These are phyloP conservation scores for Ceratina australensis DNA, from an alignment of 1,140 invertebrate genomes.

Conservation along the genomic window DNA sequence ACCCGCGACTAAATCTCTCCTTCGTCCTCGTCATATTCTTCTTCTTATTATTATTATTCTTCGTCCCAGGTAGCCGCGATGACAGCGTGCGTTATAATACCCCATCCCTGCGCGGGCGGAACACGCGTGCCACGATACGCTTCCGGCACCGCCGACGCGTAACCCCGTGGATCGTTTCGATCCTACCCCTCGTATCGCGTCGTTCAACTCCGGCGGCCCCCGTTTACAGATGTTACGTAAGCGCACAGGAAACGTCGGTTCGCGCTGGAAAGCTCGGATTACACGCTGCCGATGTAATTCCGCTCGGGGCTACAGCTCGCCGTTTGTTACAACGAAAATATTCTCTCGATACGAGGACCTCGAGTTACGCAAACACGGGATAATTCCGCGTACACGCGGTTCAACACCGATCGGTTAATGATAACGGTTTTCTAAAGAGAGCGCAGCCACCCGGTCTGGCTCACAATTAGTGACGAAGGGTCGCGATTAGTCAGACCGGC, in stretches of 20 bases:
- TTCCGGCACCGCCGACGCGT: too few relatives aligned
- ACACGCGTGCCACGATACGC: too few relatives aligned
- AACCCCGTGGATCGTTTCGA: too few relatives aligned
- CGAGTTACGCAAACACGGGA: not conserved
- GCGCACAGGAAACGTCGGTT: too few relatives aligned
- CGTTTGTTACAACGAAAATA: slow-evolving; percentile 21
- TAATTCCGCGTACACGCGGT: not conserved
- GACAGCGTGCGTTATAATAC: too few relatives aligned
- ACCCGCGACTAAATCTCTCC: not conserved
- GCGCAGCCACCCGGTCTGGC: not conserved
- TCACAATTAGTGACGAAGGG: not conserved
- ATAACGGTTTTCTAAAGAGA: not conserved
- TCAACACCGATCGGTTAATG: too few relatives aligned
- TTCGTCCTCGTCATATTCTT: not conserved
- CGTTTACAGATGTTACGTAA: too few relatives aligned
- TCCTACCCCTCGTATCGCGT: too few relatives aligned
- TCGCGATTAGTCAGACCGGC: slow-evolving; percentile 27
- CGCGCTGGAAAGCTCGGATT: slow-evolving; percentile 10
- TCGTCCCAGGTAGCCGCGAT: too few relatives aligned
- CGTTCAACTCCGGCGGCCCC: too few relatives aligned
- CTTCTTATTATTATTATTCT: not conserved
- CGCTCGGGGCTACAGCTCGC: not conserved
- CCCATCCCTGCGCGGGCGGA: too few relatives aligned
- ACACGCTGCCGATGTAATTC: not conserved
- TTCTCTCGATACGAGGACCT: slow-evolving; percentile 18